Evolutionary conservation across 2,113 vertebrate species (phyloP).

Genomic region (Larimichthys crocea): DNA sequence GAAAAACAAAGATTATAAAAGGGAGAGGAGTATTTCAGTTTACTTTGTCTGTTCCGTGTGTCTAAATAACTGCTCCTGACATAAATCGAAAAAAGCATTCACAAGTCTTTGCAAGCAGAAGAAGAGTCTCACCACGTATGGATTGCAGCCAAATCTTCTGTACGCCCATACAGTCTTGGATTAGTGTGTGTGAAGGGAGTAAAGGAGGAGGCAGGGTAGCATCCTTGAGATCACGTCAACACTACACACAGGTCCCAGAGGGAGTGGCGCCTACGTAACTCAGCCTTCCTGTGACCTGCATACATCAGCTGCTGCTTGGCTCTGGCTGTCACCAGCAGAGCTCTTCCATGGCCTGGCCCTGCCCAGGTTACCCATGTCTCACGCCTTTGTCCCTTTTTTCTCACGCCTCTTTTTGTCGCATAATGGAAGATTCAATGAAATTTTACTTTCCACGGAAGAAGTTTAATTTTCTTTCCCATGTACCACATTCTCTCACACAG

Average conservation of each 20-base stretch:
- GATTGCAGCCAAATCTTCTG: slow-evolving; percentile 8
- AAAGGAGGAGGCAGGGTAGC: slow-evolving; percentile 44
- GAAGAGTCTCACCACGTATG: background rate
- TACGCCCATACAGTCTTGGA: slow-evolving; percentile 15
- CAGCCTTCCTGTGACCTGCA: slow-evolving; percentile 70
- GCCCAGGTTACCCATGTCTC: slow-evolving; percentile 67
- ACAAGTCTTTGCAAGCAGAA: background rate
- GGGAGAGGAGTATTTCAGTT: slow-evolving; percentile 16
- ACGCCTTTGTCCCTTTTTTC: slow-evolving; percentile 51
- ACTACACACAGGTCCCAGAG: slow-evolving; percentile 50
- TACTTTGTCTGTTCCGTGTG: slow-evolving; percentile 3
- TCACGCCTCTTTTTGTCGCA: slow-evolving; percentile 46
- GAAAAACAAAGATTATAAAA: slow-evolving; percentile 28
- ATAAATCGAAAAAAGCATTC: background rate
- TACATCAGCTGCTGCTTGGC: slow-evolving; percentile 56
- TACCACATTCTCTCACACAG: slow-evolving; percentile 9
- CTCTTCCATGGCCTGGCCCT: slow-evolving; percentile 48
- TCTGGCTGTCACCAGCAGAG: slow-evolving; percentile 45
- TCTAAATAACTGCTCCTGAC: background rate
- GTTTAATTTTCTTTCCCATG: slow-evolving; percentile 28
- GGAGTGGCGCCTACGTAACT: slow-evolving; percentile 60
- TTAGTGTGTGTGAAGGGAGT: slow-evolving; percentile 33
- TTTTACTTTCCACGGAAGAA: slow-evolving; percentile 37
- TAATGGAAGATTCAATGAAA: slow-evolving; percentile 22
- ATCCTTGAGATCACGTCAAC: slow-evolving; percentile 51